Conservation (phyloP, 2,888 invertebrate species). For the Carabus problematicus region DNA sequence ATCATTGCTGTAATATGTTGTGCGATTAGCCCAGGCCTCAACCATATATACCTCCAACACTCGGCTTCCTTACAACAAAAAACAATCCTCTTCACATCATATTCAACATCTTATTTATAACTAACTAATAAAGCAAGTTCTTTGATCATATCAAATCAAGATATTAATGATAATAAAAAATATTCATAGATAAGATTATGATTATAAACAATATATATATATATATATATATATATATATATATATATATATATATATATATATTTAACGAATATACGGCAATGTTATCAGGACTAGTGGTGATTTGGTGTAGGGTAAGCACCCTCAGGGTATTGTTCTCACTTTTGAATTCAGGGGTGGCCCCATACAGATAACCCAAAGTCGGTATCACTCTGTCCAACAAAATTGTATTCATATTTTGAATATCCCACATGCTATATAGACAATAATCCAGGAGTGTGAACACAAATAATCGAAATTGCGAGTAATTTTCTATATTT, state of each 20-base stretch:
- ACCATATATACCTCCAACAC: too few species aligned
- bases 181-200: too few species aligned
- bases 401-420: constrained; percentile 11
- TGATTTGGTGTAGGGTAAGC: constrained; percentile 58
- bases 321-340: constrained; percentile 60
- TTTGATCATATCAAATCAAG: too few species aligned
- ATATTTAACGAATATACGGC: constrained; percentile 55
- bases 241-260: constrained; percentile 14
- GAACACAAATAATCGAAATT: background rate
- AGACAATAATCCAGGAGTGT: background rate
- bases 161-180: too few species aligned
- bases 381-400: constrained; percentile 53
- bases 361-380: constrained; percentile 58
- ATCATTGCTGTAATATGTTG: constrained; percentile 17
- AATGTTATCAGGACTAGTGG: constrained; percentile 59
- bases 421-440: background rate
- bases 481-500: background rate
- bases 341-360: constrained; percentile 60
- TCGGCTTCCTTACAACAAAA: too few species aligned
- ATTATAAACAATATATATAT: constrained; percentile 1
- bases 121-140: too few species aligned
- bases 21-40: too few species aligned
- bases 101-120: too few species aligned
- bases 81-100: too few species aligned
- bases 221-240: constrained; percentile 4